Evolutionary conservation across 2,888 invertebrate species (phyloP).

Genomic region (Microctonus hyperodae): DNA sequence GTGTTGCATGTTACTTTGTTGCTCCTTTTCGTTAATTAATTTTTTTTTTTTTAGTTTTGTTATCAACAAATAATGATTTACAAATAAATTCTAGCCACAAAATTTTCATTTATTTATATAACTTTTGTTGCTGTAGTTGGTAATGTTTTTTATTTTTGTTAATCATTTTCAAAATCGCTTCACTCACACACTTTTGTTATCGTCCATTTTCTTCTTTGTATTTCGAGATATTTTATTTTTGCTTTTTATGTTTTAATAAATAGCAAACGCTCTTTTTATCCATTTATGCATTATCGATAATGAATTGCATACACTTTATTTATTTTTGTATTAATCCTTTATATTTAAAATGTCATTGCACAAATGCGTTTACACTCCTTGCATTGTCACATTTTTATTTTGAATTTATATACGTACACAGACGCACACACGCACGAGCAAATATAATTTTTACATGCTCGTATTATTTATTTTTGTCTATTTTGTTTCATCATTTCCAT

Average conservation of each 20-base stretch:
- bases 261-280: background rate
- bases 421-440: too few species aligned
- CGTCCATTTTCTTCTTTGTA: background rate
- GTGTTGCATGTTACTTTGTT: slow-evolving; percentile 18
- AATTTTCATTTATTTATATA: slow-evolving; percentile 45
- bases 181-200: background rate
- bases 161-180: background rate
- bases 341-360: background rate
- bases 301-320: background rate
- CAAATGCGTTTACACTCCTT: too few species aligned
- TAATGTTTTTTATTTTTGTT: slow-evolving; percentile 23
- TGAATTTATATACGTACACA: slow-evolving; percentile 30
- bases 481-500: background rate
- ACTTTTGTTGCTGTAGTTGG: slow-evolving; percentile 30
- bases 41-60: slow-evolving; percentile 38
- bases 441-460: too few species aligned
- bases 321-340: background rate
- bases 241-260: too few species aligned
- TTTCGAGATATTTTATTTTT: background rate
- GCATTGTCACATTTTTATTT: slow-evolving; percentile 22
- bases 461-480: background rate
- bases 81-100: slow-evolving; percentile 67
- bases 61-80: slow-evolving; percentile 67
- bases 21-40: too few species aligned
- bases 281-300: background rate